Evolutionary conservation across 1,140 invertebrate species (phyloP).

Genomic region (Drosophila sechellia): DNA sequence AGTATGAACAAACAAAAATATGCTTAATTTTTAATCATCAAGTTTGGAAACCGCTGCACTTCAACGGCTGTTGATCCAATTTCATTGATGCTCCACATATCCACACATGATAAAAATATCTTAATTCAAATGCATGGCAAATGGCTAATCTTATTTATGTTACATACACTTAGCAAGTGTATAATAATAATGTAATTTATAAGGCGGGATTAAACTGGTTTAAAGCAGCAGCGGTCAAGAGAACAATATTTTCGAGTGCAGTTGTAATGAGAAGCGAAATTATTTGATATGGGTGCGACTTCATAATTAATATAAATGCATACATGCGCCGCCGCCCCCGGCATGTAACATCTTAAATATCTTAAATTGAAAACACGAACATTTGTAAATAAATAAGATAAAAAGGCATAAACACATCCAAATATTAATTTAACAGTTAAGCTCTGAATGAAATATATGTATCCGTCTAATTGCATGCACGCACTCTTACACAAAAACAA

Average conservation of each 20-base stretch:
- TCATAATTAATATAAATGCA: constrained; percentile 49
- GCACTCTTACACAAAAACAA: constrained; percentile 6
- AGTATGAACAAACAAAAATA: too few relatives aligned
- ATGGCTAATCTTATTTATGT: constrained; percentile 40
- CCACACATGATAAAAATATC: constrained; percentile 15
- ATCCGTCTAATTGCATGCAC: constrained; percentile 23
- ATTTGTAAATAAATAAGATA: constrained; percentile 43
- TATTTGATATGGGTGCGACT: constrained; percentile 45
- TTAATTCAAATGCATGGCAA: constrained; percentile 6
- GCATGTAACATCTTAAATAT: constrained; percentile 19
- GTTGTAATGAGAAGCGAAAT: constrained; percentile 33
- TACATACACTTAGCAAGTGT: constrained; percentile 39
- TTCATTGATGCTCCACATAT: not conserved
- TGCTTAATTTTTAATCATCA: too few relatives aligned
- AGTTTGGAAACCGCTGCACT: too few relatives aligned
- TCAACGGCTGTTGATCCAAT: constrained; percentile 1
- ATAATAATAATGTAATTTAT: constrained; percentile 46
- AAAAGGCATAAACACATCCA: constrained; percentile 39
- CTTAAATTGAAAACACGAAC: constrained; percentile 40
- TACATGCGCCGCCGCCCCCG: constrained; percentile 32
- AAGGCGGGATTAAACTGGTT: constrained; percentile 58
- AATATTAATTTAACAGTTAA: constrained; percentile 45
- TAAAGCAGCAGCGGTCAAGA: constrained; percentile 38
- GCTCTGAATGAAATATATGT: constrained; percentile 10
- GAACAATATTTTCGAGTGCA: constrained; percentile 60